phyloP scores from a whole-genome alignment of 2,797 vertebrate genomes.

The Chromobotia macracanthus region DNA sequence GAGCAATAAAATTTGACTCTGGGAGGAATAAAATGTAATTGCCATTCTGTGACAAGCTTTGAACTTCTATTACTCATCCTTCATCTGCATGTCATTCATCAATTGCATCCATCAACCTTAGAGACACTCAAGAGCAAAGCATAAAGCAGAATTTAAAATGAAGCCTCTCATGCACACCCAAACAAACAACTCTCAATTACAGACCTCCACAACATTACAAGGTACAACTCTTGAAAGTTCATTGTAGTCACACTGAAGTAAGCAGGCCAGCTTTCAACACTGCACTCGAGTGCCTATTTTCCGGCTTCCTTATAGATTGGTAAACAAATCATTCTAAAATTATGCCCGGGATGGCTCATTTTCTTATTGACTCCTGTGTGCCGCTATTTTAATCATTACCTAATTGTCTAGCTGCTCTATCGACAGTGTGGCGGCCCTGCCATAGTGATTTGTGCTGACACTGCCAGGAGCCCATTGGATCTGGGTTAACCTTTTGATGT shows the following conservation, averaged over 20 bases:
- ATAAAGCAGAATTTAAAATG: not conserved
- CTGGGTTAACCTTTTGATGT: constrained; percentile 93
- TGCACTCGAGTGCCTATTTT: constrained; percentile 74
- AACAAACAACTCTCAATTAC: constrained; percentile 29
- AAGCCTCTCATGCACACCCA: not conserved
- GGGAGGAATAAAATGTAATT: no score
- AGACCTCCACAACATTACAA: constrained; percentile 16
- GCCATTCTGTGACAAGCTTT: no score
- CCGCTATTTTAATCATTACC: constrained; percentile 93
- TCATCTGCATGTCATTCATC: not conserved
- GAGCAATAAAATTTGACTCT: no score
- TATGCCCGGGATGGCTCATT: constrained; percentile 87
- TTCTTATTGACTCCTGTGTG: constrained; percentile 86
- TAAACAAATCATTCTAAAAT: constrained; percentile 90
- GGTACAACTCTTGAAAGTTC: constrained; percentile 50
- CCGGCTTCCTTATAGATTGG: constrained; percentile 82
- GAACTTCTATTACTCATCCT: no score
- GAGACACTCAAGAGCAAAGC: constrained; percentile 8
- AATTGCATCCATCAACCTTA: not conserved
- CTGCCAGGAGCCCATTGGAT: constrained; percentile 81
- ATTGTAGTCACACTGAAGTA: constrained; percentile 47
- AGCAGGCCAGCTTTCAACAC: constrained; percentile 66
- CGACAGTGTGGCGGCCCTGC: constrained; percentile 83
- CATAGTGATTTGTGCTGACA: constrained; percentile 98
- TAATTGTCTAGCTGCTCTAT: constrained; percentile 96